Conservation (phyloP, 2,888 invertebrate genomes). For the Yponomeuta cagnagella region DNA sequence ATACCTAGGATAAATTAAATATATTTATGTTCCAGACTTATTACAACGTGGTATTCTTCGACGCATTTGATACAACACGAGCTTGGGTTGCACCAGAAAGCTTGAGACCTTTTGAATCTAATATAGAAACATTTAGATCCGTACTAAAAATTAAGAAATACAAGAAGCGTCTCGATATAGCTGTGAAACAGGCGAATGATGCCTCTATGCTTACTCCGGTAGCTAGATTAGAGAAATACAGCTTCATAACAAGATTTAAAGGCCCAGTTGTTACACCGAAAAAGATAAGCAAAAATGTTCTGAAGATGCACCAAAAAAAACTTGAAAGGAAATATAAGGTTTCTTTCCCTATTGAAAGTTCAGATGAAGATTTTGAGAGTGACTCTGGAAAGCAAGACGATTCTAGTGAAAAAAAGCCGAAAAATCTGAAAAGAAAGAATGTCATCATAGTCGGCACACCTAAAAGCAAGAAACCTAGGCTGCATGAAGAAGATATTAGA, state of each 20-base stretch:
- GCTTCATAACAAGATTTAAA: constrained; percentile 61
- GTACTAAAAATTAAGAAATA: constrained; percentile 33
- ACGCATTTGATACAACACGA: constrained; percentile 49
- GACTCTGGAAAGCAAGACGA: constrained; percentile 32
- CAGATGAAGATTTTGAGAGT: constrained; percentile 38
- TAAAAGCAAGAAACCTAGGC: constrained; percentile 24
- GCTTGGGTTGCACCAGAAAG: constrained; percentile 61
- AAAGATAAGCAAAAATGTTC: constrained; percentile 38
- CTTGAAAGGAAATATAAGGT: constrained; percentile 48
- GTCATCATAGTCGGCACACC: constrained; percentile 36
- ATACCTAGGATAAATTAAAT: not conserved
- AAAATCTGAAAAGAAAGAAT: constrained; percentile 26
- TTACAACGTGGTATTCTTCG: constrained; percentile 75
- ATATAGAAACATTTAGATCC: constrained; percentile 32
- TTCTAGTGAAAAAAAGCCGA: not conserved
- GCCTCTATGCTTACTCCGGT: constrained; percentile 45
- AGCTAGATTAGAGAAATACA: constrained; percentile 55
- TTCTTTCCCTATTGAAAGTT: constrained; percentile 38
- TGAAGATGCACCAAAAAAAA: constrained; percentile 39
- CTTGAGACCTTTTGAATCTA: constrained; percentile 47
- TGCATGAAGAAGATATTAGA: not conserved
- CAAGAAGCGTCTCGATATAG: constrained; percentile 43
- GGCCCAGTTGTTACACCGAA: constrained; percentile 52
- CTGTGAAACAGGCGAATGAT: constrained; percentile 54
- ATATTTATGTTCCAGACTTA: constrained; percentile 54